Evolutionary conservation across 2,113 vertebrate genomes (phyloP).

Genomic region (Sapayoa aenigma): DNA sequence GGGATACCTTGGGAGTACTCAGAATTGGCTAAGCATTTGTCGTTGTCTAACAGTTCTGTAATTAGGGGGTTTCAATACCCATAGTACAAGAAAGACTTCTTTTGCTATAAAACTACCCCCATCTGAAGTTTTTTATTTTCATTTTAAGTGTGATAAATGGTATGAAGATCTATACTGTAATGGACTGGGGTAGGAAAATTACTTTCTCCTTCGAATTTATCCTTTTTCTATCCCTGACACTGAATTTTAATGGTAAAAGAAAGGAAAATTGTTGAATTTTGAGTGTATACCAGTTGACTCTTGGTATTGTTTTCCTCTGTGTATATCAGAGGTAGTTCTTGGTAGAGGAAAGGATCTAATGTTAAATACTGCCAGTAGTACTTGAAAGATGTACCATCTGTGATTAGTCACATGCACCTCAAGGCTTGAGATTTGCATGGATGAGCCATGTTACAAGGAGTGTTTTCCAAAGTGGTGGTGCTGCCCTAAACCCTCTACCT

Average conservation of each 20-base stretch:
- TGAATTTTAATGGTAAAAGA: neutral
- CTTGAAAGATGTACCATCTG: neutral
- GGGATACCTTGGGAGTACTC: neutral
- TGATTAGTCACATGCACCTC: neutral
- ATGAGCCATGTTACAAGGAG: neutral
- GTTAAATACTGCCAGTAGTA: neutral
- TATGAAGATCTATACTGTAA: neutral
- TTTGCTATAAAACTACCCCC: neutral
- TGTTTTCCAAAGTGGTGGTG: neutral
- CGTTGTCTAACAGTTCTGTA: constrained; percentile 4
- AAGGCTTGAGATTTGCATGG: neutral
- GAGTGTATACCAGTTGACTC: neutral
- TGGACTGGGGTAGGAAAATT: neutral
- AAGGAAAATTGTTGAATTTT: neutral
- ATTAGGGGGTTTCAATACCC: neutral
- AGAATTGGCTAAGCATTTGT: constrained; percentile 18
- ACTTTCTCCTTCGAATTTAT: neutral
- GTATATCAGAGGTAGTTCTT: neutral
- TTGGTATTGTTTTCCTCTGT: neutral
- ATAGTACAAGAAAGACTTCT: neutral
- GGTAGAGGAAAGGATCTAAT: neutral
- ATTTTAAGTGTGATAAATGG: neutral
- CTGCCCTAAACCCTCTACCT: neutral
- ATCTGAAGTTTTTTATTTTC: neutral
- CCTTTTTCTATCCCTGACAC: neutral